Conservation (phyloP, 2,113 vertebrate genomes). For the Neolamprologus fasciatus region DNA sequence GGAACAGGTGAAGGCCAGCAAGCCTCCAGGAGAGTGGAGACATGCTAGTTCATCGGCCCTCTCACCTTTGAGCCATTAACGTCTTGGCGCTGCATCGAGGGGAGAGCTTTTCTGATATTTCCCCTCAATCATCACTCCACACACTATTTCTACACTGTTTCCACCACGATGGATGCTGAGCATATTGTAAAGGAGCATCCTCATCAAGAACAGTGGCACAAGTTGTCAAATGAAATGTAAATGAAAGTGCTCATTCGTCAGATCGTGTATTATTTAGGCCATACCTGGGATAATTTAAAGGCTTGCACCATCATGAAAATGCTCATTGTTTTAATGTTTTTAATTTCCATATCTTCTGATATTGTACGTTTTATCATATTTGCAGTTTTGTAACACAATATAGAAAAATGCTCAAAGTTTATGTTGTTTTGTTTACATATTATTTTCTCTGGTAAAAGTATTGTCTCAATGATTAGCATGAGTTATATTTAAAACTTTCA, state of each 20-base stretch:
- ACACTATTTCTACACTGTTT: accelerated
- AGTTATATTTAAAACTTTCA: too few species aligned
- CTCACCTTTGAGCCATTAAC: conserved; percentile 11
- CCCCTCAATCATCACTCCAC: not conserved
- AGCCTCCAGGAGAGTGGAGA: conserved; percentile 1
- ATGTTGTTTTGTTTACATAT: too few species aligned
- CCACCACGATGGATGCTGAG: not conserved
- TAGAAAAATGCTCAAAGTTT: too few species aligned
- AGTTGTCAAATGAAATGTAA: not conserved
- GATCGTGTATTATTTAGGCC: not conserved
- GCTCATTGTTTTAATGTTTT: not conserved
- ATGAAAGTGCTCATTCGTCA: accelerated
- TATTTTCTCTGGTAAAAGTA: too few species aligned
- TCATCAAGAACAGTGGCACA: not conserved
- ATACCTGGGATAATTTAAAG: not conserved
- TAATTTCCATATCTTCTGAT: too few species aligned
- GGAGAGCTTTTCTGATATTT: not conserved
- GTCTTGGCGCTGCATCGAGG: not conserved
- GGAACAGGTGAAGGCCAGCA: conserved; percentile 65
- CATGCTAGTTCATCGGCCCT: not conserved
- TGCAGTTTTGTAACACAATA: too few species aligned
- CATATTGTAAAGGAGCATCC: not conserved
- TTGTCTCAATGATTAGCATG: too few species aligned
- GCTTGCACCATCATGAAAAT: too few species aligned
- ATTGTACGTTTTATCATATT: too few species aligned